Conservation (phyloP, 2,113 vertebrate genomes). For the Atrichornis clamosus region DNA sequence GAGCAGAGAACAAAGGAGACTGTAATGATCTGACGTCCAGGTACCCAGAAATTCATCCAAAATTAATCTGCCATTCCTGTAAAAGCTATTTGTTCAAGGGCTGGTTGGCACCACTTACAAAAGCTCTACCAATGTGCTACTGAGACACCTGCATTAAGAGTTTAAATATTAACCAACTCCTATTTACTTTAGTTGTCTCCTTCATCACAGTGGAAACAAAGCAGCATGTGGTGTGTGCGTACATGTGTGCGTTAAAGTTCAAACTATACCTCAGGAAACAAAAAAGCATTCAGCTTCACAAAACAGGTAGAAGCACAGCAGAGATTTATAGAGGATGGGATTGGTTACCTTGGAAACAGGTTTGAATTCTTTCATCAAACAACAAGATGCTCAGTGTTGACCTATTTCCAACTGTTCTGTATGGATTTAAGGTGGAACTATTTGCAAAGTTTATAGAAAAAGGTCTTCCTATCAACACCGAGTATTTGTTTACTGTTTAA, state of each 20-base stretch:
- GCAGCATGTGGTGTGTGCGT: neutral
- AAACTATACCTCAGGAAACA: conserved; percentile 26
- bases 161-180: conserved; percentile 56
- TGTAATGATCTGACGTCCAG: neutral
- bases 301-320: conserved; percentile 23
- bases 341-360: conserved; percentile 75
- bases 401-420: conserved; percentile 22
- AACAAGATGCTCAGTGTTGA: conserved; percentile 51
- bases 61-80: conserved; percentile 51
- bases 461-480: neutral
- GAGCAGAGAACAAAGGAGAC: neutral
- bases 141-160: neutral
- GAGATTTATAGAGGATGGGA: conserved; percentile 39
- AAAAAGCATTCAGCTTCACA: conserved; percentile 36
- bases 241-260: neutral
- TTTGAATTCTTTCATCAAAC: conserved; percentile 60
- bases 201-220: conserved; percentile 21
- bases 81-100: conserved; percentile 28
- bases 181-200: conserved; percentile 43
- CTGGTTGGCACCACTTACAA: conserved; percentile 17
- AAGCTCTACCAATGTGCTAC: neutral
- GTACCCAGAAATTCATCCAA: conserved; percentile 35
- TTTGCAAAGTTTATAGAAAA: neutral
- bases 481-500: neutral
- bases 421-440: conserved; percentile 42